Evolutionary conservation across 2,113 vertebrate genomes (phyloP), one percentile per base, ranked within the genome.

Genomic region (Glaucidium brasilianum): DNA sequence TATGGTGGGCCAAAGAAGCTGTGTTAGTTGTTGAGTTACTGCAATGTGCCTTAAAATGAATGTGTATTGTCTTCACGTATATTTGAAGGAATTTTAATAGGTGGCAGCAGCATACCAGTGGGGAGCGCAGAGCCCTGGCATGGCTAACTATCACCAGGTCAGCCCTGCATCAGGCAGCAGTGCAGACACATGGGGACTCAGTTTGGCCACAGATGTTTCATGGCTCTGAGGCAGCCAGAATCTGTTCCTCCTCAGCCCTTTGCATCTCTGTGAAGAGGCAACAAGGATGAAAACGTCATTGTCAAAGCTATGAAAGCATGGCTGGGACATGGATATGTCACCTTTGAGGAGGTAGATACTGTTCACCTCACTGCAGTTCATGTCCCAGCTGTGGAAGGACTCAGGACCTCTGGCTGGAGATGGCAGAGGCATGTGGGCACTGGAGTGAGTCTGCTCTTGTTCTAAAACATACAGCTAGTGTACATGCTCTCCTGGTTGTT

Each of bases 121-220:
- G 17, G 1, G 6, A 64, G 59, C 5, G 3, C 37, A 66, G 71
- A 30, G 67, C 8, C 41, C 68, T 45, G 49, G 55, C 27, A 5
- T 5, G 27, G 32, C 55, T 35, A 10, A 43, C 50, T 32, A 21
- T 20, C 26, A 18, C 26, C n/a, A 34, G 49, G 21, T 64, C 41
- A 88, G 78, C 81, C 41, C 30, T 18, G 43, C 43, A 52, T 23
- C 50, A 35, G 0, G 0, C 20, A n/a, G 55, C 26, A 12, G 11
- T 16, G 50, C 19, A 35, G 47, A 9, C 25, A 18, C 17, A 37
- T 20, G 20, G 27, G 25, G 27, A 27, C 37, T 79, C 2, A 1
- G 0, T 66, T 47, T 0, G 11, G 74, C 52, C 56, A 30, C 1
- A 1, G 66, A 8, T 11, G 17, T 62, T 60, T 27, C 0, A 0